phyloP scores from a whole-genome alignment of 1,140 invertebrate genomes.

The Zaprionus taronus region DNA sequence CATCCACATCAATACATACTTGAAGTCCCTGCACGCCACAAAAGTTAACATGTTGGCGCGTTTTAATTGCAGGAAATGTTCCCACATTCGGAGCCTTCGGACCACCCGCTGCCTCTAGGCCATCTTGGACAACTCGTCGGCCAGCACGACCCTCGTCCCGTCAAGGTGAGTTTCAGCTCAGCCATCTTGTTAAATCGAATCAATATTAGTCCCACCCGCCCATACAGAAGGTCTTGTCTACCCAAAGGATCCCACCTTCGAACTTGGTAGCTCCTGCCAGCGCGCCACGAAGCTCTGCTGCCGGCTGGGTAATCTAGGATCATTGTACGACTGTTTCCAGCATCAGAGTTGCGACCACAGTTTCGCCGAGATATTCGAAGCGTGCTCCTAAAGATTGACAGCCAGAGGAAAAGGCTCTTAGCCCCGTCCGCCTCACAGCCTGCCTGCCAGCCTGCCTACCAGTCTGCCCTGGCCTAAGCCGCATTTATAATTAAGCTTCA shows the following conservation, averaged over 20 bases:
- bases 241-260: constrained; percentile 41
- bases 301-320: constrained; percentile 28
- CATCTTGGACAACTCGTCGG: background rate
- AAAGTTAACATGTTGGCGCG: constrained; percentile 57
- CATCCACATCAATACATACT: background rate
- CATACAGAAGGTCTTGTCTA: constrained; percentile 48
- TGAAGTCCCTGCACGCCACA: constrained; percentile 8
- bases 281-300: constrained; percentile 54
- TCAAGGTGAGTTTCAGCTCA: constrained; percentile 21
- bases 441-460: too few species aligned
- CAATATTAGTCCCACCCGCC: background rate
- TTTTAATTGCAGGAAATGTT: constrained; percentile 67
- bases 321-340: constrained; percentile 59
- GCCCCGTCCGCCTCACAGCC: background rate
- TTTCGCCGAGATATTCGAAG: constrained; percentile 51
- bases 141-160: background rate
- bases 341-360: constrained; percentile 44
- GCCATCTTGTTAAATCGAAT: background rate
- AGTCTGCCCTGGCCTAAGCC: background rate
- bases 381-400: constrained; percentile 54
- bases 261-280: constrained; percentile 47
- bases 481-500: constrained; percentile 40
- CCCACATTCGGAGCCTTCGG: constrained; percentile 5
- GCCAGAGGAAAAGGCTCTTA: background rate
- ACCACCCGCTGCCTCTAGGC: background rate